Conservation (phyloP, 2,797 vertebrate genomes). For the Sebastiscus albofasciatus region DNA sequence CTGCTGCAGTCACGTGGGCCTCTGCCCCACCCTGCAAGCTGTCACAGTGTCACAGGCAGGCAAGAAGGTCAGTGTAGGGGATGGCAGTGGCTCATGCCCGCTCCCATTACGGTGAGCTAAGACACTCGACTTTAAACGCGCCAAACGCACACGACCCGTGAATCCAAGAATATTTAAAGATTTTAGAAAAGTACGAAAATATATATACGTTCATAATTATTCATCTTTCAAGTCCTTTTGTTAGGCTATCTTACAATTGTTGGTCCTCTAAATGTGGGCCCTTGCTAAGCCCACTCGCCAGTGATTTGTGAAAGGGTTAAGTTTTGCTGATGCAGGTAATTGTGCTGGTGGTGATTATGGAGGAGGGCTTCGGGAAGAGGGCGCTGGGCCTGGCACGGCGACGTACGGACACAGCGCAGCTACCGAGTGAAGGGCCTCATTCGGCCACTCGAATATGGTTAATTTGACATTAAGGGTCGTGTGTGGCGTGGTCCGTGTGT, state of each 20-base stretch:
- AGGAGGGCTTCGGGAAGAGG: conserved; percentile 35
- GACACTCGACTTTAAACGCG: conserved; percentile 3
- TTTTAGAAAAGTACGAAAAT: background rate
- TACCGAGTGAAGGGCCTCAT: conserved; percentile 55
- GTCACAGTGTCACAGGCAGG: conserved; percentile 77
- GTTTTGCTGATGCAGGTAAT: conserved; percentile 62
- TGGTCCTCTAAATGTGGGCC: conserved; percentile 1
- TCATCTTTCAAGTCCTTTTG: background rate
- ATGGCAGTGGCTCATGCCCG: conserved; percentile 34
- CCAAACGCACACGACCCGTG: background rate
- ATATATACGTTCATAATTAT: background rate
- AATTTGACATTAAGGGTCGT: conserved; percentile 47
- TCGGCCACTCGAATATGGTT: conserved; percentile 48
- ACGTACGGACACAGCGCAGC: conserved; percentile 18
- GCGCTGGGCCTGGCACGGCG: conserved; percentile 21
- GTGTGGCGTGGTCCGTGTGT: conserved; percentile 15
- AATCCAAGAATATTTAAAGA: background rate
- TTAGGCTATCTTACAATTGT: conserved; percentile 9
- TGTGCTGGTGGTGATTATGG: conserved; percentile 57
- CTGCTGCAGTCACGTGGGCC: conserved; percentile 84
- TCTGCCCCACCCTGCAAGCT: conserved; percentile 86
- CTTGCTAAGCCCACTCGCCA: conserved; percentile 37
- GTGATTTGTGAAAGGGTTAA: conserved; percentile 57
- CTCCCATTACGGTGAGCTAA: conserved; percentile 33
- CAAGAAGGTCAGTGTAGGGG: conserved; percentile 83